Percentiles rank a stretch among this genome's conserved stretches.
Conservation (phyloP, 1,140 invertebrate genomes). For the Cydia splendana region DNA sequence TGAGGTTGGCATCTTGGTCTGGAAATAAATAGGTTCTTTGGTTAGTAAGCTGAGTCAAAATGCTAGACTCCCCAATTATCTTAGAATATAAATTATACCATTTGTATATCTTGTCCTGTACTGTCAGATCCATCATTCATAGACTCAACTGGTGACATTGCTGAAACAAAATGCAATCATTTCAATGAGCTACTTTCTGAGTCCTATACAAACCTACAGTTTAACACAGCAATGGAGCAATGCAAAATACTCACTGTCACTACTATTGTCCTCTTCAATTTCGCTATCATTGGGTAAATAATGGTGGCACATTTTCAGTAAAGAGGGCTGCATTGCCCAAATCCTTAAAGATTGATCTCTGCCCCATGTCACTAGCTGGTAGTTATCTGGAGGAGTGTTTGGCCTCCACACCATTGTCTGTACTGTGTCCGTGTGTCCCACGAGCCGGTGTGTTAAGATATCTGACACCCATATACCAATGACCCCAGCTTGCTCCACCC, state of each 20-base stretch:
- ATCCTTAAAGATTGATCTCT: conserved; percentile 95
- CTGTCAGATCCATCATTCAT: conserved; percentile 66
- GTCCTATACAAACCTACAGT: no score
- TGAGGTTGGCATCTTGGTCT: conserved; percentile 64
- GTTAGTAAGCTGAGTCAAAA: background rate
- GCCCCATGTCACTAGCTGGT: conserved; percentile 97
- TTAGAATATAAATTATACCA: conserved; percentile 52
- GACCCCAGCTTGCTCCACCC: conserved; percentile 76
- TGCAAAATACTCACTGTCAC: conserved; percentile 65
- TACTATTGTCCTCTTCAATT: conserved; percentile 72
- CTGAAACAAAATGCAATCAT: conserved; percentile 46
- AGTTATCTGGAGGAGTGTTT: conserved; percentile 83
- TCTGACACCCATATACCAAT: conserved; percentile 77
- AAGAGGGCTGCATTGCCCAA: conserved; percentile 92
- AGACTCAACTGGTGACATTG: conserved; percentile 67
- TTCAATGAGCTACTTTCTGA: background rate
- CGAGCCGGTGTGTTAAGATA: conserved; percentile 82
- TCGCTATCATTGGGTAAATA: conserved; percentile 78
- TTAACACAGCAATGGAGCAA: background rate
- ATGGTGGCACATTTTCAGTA: conserved; percentile 87
- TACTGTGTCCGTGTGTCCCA: conserved; percentile 95
- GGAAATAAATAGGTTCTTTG: conserved; percentile 15
- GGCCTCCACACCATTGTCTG: conserved; percentile 96
- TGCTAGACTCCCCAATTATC: background rate
- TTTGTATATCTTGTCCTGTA: conserved; percentile 67